Evolutionary conservation across 2,797 vertebrate genomes (phyloP).

Genomic region (Liparis tanakae): DNA sequence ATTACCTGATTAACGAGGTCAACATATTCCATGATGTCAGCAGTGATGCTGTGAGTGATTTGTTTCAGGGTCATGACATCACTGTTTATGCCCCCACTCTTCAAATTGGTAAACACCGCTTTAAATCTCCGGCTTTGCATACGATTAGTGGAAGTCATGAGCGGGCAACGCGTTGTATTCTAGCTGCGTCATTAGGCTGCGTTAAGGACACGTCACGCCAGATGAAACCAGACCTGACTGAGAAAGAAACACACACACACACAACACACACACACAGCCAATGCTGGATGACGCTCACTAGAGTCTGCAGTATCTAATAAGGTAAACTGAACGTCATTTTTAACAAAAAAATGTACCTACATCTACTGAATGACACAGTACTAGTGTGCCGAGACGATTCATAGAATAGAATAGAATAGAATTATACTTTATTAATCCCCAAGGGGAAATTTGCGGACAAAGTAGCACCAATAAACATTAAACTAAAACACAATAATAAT

Average conservation of each 20-base stretch:
- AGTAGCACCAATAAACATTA: too few relatives aligned
- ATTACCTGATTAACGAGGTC: conserved; percentile 15
- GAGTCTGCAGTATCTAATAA: conserved; percentile 15
- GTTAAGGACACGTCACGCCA: conserved; percentile 40
- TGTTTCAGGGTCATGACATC: conserved; percentile 45
- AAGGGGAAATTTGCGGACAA: too few relatives aligned
- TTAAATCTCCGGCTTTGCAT: conserved; percentile 27
- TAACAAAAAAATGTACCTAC: background rate
- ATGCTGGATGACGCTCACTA: conserved; percentile 9
- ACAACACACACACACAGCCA: background rate
- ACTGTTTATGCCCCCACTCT: conserved; percentile 60
- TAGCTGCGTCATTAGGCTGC: conserved; percentile 41
- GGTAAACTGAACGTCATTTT: background rate
- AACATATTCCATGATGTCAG: conserved; percentile 58
- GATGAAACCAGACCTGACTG: conserved; percentile 49
- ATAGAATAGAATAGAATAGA: too few relatives aligned
- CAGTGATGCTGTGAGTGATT: conserved; percentile 15
- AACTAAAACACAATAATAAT: too few relatives aligned
- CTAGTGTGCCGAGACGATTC: background rate
- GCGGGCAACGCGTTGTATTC: conserved; percentile 23
- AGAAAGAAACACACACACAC: conserved; percentile 5
- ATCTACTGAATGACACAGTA: background rate
- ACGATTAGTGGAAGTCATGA: conserved; percentile 57
- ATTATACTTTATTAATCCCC: too few relatives aligned
- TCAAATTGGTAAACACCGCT: conserved; percentile 51